phyloP scores from a whole-genome alignment of 2,797 vertebrate genomes.

The Ctenopoma kingsleyae region DNA sequence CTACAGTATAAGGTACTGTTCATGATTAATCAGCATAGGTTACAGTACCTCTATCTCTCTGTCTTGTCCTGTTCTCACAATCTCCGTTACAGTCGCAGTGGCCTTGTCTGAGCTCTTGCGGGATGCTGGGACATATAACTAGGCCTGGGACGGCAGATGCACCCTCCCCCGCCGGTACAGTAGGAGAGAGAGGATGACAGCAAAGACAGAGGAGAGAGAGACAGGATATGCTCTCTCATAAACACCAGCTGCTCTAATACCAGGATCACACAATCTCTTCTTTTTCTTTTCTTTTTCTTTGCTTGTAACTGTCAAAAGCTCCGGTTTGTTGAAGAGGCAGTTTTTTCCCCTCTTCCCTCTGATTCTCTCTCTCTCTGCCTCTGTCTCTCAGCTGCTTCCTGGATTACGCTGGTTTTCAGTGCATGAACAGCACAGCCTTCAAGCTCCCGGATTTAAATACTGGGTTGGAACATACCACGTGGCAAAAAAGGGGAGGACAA shows the following conservation, averaged over 20 bases:
- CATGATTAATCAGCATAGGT: slow-evolving; percentile 30
- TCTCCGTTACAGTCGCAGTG: slow-evolving; percentile 63
- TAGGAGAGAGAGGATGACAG: slow-evolving; percentile 69
- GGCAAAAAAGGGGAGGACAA: slow-evolving; percentile 58
- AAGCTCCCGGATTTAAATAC: slow-evolving; percentile 82
- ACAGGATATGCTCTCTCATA: slow-evolving; percentile 20
- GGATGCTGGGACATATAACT: slow-evolving; percentile 82
- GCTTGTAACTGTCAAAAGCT: slow-evolving; percentile 44
- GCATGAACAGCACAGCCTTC: slow-evolving; percentile 65
- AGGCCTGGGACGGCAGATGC: slow-evolving; percentile 75
- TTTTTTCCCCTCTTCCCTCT: slow-evolving; percentile 20
- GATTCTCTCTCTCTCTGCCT: slow-evolving; percentile 29
- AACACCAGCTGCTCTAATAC: slow-evolving; percentile 43
- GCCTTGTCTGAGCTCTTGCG: slow-evolving; percentile 67
- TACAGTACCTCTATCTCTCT: slow-evolving; percentile 77
- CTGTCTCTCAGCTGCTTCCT: slow-evolving; percentile 73
- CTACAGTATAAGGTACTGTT: slow-evolving; percentile 7
- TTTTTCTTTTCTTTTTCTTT: slow-evolving; percentile 28
- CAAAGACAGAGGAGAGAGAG: slow-evolving; percentile 42
- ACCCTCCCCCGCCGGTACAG: slow-evolving; percentile 73
- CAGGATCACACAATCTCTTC: slow-evolving; percentile 17
- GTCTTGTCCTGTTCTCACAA: slow-evolving; percentile 64
- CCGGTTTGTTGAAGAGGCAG: slow-evolving; percentile 32
- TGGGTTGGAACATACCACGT: slow-evolving; percentile 79
- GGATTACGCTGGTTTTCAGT: slow-evolving; percentile 66